Base-by-base conservation (phyloP, 2,113 vertebrate species). In the Gallinago jamesoni region DNA sequence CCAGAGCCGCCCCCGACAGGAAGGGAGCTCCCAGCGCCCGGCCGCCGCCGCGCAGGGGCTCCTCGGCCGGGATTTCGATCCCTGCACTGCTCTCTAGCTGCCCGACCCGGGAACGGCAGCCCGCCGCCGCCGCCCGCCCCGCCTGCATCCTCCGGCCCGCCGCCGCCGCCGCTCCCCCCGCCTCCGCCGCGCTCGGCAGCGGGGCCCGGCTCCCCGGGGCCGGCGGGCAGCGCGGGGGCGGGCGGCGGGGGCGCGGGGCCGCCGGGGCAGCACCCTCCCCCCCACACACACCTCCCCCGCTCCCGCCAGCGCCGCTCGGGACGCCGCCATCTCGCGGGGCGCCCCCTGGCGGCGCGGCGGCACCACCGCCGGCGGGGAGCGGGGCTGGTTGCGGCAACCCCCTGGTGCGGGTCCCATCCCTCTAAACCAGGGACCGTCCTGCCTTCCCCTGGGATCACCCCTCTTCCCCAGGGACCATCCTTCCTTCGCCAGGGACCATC, bases 11-110 rank as follows among this genome's bases (percentile, higher is more conserved):
- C 96, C 97, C 86, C 69, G 98, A 98, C 98, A 98, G 98, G 98
- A 98, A 99, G 98, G 98, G 98, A 98, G 98, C 96, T 97, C 97
- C 96, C 98, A 96, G 97, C 98, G 98, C 98, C 98, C 97, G 97
- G 96, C 96, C 93, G 97, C 77, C 70, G 87, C 94, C 53, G 70
- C n/a, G n/a, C 74, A 16, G n/a, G 47, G 82, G 41, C 48, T 79
- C 52, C 70, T 55, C 60, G 50, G 35, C 70, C 59, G 77, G 62
- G 95, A 89, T 97, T 97, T 80, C 92, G 77, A 95, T 86, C 96
- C 92, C 95, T 84, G 97, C 97, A 97, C 98, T 98, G 98, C 92
- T 98, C 98, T 97, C 98, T 98, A 98, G 98, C 77, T 97, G 98
- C n/a, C 24, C 55, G 41, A 52, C 12, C 28, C 41, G 56, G 88